Evolutionary conservation across 2,888 invertebrate species (phyloP).

Genomic region (Helicoverpa assulta): DNA sequence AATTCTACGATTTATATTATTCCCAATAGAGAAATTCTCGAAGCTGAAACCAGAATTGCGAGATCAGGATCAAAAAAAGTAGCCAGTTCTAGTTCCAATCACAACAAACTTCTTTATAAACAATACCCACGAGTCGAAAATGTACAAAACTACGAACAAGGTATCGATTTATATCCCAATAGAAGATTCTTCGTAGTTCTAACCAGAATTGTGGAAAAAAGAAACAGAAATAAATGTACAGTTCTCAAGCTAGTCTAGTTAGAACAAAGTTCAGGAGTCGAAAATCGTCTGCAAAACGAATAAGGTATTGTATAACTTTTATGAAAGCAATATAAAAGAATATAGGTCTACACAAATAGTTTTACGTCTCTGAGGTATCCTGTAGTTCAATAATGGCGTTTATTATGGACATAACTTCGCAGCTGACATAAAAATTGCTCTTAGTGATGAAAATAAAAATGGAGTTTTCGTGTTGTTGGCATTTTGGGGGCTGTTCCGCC

Average conservation of each 20-base stretch:
- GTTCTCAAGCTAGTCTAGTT: background rate
- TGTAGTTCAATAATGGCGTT: slow-evolving; percentile 52
- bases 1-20: background rate
- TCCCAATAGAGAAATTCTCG: background rate
- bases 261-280: slow-evolving; percentile 12
- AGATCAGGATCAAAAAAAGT: background rate
- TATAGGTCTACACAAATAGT: slow-evolving; percentile 36
- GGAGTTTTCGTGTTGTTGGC: slow-evolving; percentile 20
- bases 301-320: slow-evolving; percentile 13
- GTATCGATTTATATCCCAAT: too few relatives aligned
- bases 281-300: background rate
- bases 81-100: background rate
- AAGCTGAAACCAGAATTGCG: too few relatives aligned
- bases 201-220: too few relatives aligned
- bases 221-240: background rate
- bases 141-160: slow-evolving; percentile 6
- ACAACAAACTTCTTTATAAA: slow-evolving; percentile 15
- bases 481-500: slow-evolving; percentile 6
- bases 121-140: background rate
- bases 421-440: slow-evolving; percentile 47
- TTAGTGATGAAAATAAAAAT: slow-evolving; percentile 48
- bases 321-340: slow-evolving; percentile 27
- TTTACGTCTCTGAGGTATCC: slow-evolving; percentile 42
- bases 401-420: slow-evolving; percentile 54
- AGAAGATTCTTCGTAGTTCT: too few relatives aligned